These are phyloP conservation scores for Prietella phreatophila DNA, from an alignment of 2,113 vertebrate genomes.

Conservation along the genomic window DNA sequence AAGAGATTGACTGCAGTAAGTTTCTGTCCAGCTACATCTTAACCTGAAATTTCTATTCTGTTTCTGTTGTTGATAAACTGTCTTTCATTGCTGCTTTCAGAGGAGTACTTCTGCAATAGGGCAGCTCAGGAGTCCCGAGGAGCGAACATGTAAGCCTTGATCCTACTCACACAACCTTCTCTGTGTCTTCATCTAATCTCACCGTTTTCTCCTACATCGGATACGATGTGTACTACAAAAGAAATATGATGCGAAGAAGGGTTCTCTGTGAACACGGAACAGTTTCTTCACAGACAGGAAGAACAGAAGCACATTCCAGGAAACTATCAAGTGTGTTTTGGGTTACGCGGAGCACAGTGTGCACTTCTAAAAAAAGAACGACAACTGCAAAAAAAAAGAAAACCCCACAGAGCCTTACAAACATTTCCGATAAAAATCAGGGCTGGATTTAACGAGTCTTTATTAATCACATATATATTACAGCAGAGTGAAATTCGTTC, in stretches of 20 bases:
- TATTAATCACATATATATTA: too few relatives aligned
- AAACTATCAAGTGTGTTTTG: not conserved
- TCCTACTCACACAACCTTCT: not conserved
- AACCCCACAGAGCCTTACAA: not conserved
- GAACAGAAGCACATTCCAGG: not conserved
- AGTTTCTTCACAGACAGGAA: not conserved
- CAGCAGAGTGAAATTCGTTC: too few relatives aligned
- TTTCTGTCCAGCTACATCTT: not conserved
- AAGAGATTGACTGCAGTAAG: constrained; percentile 59
- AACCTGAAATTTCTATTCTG: not conserved
- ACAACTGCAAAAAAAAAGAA: not conserved
- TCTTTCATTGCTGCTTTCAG: constrained; percentile 53
- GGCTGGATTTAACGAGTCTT: not conserved
- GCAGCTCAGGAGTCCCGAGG: not conserved
- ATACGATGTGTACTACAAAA: not conserved
- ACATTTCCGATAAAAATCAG: not conserved
- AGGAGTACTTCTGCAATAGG: constrained; percentile 51
- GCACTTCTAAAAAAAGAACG: not conserved
- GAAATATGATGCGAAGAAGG: not conserved
- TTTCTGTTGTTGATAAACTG: not conserved
- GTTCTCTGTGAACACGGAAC: not conserved
- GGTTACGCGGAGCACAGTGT: not conserved
- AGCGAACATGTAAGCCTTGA: constrained; percentile 57
- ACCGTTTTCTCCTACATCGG: not conserved
- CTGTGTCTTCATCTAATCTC: not conserved